A percentile compares a stretch with the other conserved stretches of the same genome.
phyloP scores from a whole-genome alignment of 2,888 invertebrate species.

The Sacculina carcini region DNA sequence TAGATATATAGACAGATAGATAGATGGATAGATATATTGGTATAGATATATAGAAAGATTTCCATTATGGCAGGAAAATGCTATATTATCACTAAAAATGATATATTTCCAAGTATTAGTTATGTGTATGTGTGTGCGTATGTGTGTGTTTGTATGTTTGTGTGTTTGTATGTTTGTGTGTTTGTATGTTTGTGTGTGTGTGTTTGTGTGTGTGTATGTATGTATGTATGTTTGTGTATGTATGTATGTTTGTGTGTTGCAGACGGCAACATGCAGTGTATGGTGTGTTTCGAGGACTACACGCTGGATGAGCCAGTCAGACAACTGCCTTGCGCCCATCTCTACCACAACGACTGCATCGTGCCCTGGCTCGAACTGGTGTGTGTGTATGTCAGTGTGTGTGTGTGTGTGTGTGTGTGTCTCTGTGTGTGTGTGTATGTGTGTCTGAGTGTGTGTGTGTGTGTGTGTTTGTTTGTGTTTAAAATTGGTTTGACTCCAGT shows the following conservation, averaged over 20 bases:
- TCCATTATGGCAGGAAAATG: background rate
- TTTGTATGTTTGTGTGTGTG: too few species aligned
- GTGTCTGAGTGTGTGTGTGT: background rate
- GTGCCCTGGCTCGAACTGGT: conserved; percentile 69
- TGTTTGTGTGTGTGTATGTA: too few species aligned
- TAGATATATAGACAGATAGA: conserved; percentile 1
- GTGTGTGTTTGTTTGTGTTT: background rate
- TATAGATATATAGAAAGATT: conserved; percentile 1
- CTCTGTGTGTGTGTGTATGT: background rate
- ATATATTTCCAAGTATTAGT: background rate
- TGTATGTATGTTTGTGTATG: too few species aligned
- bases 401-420: background rate
- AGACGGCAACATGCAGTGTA: conserved; percentile 55
- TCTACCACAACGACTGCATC: conserved; percentile 78
- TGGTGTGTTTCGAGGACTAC: conserved; percentile 90
- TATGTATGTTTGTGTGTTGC: conserved; percentile 11
- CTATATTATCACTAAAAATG: background rate
- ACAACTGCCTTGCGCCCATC: conserved; percentile 57
- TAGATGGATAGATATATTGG: too few species aligned
- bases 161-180: too few species aligned
- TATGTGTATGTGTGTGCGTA: too few species aligned
- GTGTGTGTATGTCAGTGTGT: background rate
- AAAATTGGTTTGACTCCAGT: too few species aligned
- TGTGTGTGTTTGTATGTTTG: too few species aligned
- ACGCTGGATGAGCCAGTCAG: conserved; percentile 41